Conservation (phyloP, 2,797 vertebrate species). For the Platyrinchus mystaceus region DNA sequence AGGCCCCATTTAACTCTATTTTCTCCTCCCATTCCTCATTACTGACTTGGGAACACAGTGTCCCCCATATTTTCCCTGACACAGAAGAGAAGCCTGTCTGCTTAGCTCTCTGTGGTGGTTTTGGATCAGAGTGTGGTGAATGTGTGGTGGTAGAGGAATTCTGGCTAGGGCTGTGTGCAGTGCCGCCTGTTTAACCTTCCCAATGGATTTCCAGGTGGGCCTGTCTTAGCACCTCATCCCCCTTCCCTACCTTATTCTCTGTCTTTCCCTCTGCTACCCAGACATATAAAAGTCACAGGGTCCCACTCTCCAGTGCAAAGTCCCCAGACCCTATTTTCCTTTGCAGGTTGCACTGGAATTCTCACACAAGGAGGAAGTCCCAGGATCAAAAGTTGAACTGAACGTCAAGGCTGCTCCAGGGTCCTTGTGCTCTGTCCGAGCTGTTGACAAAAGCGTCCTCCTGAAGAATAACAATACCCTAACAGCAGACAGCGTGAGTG, state of each 20-base stretch:
- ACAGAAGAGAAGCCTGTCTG: background rate
- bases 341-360: slow-evolving; percentile 83
- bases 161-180: background rate
- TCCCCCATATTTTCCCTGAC: background rate
- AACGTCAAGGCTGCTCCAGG: slow-evolving; percentile 76
- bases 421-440: slow-evolving; percentile 83
- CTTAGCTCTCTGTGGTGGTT: background rate
- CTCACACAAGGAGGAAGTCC: slow-evolving; percentile 74
- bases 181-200: background rate
- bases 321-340: background rate
- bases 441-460: slow-evolving; percentile 84
- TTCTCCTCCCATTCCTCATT: background rate
- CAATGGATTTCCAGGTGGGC: background rate
- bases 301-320: background rate
- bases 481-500: slow-evolving; percentile 72
- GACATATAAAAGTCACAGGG: background rate
- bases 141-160: background rate
- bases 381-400: slow-evolving; percentile 73
- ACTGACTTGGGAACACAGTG: background rate
- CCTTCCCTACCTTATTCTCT: background rate
- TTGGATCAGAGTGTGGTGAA: background rate
- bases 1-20: background rate
- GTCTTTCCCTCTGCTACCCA: background rate
- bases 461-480: slow-evolving; percentile 72
- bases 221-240: background rate